phyloP scores from a whole-genome alignment of 2,113 vertebrate genomes.

The Heterotis niloticus region DNA sequence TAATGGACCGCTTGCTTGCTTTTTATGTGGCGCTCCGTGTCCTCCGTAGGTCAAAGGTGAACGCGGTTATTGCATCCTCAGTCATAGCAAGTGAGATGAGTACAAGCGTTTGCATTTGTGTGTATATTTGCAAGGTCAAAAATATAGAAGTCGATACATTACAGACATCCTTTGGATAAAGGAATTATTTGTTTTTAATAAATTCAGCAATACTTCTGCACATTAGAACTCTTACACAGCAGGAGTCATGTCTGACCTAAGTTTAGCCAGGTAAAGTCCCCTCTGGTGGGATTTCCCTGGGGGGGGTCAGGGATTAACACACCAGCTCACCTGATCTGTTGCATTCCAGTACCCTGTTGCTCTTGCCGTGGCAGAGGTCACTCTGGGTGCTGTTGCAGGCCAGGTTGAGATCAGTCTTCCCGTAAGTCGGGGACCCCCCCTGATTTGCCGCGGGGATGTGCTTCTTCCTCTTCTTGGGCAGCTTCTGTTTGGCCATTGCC shows the following conservation, averaged over 20 bases:
- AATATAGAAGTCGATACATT: not conserved
- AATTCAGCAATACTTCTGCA: not conserved
- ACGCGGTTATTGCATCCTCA: not conserved
- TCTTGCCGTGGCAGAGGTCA: slow-evolving; percentile 80
- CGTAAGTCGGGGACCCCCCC: slow-evolving; percentile 82
- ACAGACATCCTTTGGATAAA: not conserved
- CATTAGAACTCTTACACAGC: not conserved
- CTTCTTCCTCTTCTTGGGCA: slow-evolving; percentile 94
- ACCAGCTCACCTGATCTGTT: slow-evolving; percentile 87
- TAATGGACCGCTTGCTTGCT: too few species aligned
- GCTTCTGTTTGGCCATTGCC: slow-evolving; percentile 98
- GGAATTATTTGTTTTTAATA: too few species aligned
- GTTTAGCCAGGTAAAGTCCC: not conserved
- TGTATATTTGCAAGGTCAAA: not conserved
- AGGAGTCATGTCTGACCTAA: not conserved
- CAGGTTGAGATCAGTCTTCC: slow-evolving; percentile 85
- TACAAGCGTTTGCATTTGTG: not conserved
- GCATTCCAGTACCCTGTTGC: slow-evolving; percentile 77
- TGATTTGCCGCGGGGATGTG: slow-evolving; percentile 87
- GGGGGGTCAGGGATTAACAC: not conserved
- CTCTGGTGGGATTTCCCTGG: not conserved
- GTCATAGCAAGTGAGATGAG: not conserved
- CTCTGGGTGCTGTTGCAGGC: slow-evolving; percentile 90
- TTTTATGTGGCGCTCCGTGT: too few species aligned
- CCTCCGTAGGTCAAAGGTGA: not conserved